Base-by-base conservation (phyloP, 2,113 vertebrate genomes). In the Zapornia atra region DNA sequence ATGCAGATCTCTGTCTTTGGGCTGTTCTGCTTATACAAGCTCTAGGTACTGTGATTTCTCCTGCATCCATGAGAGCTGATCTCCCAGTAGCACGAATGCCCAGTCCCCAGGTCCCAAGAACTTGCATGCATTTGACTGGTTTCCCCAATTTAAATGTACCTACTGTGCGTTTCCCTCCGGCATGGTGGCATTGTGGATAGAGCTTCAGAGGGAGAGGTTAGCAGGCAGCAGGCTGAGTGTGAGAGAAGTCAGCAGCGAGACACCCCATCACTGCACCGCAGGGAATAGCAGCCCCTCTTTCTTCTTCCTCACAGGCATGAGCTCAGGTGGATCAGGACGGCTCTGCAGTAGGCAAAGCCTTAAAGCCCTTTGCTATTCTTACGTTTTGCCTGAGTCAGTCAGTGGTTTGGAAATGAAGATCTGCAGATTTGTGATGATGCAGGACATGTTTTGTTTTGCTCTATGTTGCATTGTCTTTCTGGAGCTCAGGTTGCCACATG, bases 151-250 rank as follows among this genome's bases (percentile, higher is more conserved):
- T n/a, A 82, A 78, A 31, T 24, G 15, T 33, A 26, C 25, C 28
- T 57, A 9, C 15, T 0, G 0, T 57, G 15, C 29, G 13, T 19
- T 68, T 83, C 22, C 33, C 34, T 73, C 1, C 4, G 54, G 75
- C 20, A 3, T 3, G 13, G 57, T 63, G 85, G n/a, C 50, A 18
- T 40, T 46, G 33, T 61, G 66, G 36, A 17, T 46, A 59, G 50
- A 73, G 15, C 28, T 54, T 91, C 29, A 20, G 26, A 44, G 7
- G 40, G 63, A 54, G 28, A 75, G n/a, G 12, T 59, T 53, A 59
- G 19, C 50, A 12, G 21, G 51, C 71, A 64, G 33, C 42, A 79
- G 60, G 16, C 29, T 54, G 64, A 28, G 24, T 60, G 53, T 2
- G 31, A 33, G 18, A 50, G 34, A 46, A 72, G 12, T 57, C 44